These are phyloP conservation scores for Carapus acus DNA, from an alignment of 2,797 vertebrate species.

Conservation along the genomic window DNA sequence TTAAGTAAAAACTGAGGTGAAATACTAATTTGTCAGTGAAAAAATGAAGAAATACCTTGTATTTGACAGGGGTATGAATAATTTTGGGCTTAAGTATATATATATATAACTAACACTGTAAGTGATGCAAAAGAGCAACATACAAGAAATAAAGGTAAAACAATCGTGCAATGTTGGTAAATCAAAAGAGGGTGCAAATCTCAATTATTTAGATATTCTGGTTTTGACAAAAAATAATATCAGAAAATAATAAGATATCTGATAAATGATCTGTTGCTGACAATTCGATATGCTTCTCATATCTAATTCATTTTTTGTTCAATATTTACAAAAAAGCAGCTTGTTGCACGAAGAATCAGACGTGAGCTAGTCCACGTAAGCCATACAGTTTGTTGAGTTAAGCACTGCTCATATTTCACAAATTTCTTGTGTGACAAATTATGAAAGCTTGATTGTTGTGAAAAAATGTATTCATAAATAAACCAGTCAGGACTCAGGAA, in stretches of 20 bases:
- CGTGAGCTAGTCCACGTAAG: constrained; percentile 28
- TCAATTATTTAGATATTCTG: neutral
- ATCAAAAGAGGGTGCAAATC: constrained; percentile 27
- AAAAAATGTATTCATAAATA: constrained; percentile 34
- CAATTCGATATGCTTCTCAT: neutral
- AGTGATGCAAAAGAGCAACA: constrained; percentile 28
- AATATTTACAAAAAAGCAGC: constrained; percentile 36
- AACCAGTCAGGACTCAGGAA: neutral
- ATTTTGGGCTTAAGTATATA: too few species aligned
- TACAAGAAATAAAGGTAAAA: constrained; percentile 25
- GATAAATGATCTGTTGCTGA: too few species aligned
- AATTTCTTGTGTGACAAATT: constrained; percentile 18
- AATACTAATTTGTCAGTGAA: too few species aligned
- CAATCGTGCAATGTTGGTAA: constrained; percentile 13
- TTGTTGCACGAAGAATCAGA: constrained; percentile 9
- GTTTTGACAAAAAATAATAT: constrained; percentile 1
- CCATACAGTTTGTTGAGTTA: constrained; percentile 22
- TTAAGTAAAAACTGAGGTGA: too few species aligned
- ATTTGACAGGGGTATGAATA: too few species aligned
- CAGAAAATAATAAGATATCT: too few species aligned
- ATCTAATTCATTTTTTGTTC: constrained; percentile 13
- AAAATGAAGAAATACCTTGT: too few species aligned
- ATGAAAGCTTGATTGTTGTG: constrained; percentile 18
- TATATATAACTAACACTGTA: too few species aligned
- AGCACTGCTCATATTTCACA: constrained; percentile 17